Evolutionary conservation across 1,140 invertebrate species (phyloP), one percentile per base, ranked within the genome.

Genomic region (Tetranychus urticae): DNA sequence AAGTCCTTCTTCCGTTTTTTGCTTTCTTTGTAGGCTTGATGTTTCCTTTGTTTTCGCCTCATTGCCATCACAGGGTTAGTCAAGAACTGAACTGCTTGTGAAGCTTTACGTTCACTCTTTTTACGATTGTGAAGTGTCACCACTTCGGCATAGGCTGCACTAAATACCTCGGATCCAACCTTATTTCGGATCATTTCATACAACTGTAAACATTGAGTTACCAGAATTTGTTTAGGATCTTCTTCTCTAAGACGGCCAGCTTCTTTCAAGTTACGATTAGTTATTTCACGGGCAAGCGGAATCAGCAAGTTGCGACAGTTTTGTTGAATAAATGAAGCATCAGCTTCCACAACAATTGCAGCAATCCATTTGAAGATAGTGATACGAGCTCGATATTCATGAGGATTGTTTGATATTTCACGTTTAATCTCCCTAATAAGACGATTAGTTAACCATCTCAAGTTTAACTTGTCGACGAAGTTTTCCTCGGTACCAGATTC

Each of bases 61-160:
- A 82, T 0, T 83, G 81, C 81, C 63, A 78, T 74, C 66, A 85
- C 82, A 35, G 85, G 85, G 74, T 86, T 78, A 1, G 79, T 79
- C 1, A 88, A 58, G 58, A 73, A 72, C 66, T 74, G 65, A 35
- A 68, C 57, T 33, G 76, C 78, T 55, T 78, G 75, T 34, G 74
- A 66, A 64, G 79, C 78, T 66, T 83, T 86, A 63, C 82, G 76
- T 65, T 80, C 77, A 33, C 80, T 78, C 69, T 78, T 75, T 66
- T 76, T 80, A 5, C 78, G 72, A 58, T 79, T 77, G 2, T 84
- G 67, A 59, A 71, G 75, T 37, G 77, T 68, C 59, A 71, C 68
- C 2, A 67, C 68, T 61, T 58, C 33, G n/a, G 54, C 54, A 33
- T 61, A 63, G 13, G 42, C 8, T 37, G 48, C 47, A 33, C 12